Conservation (phyloP, 2,797 vertebrate species). For the Nasua narica region DNA sequence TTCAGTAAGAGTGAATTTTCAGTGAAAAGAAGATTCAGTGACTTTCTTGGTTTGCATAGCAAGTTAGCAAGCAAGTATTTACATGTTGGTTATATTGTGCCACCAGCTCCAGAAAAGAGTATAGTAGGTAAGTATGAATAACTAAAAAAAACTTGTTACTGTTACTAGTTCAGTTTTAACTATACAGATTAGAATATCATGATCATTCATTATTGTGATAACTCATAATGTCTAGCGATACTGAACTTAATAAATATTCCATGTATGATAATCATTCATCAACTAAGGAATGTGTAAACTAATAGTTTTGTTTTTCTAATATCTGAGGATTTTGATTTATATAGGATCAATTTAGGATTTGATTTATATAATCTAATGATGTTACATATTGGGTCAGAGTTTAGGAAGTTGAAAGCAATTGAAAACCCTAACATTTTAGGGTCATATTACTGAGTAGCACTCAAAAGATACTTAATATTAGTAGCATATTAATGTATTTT, state of each 20-base stretch:
- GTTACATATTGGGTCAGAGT: neutral
- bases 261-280: neutral
- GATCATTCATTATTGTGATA: neutral
- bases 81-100: slow-evolving; percentile 95
- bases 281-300: neutral
- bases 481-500: slow-evolving; percentile 21
- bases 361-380: neutral
- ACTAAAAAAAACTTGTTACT: neutral
- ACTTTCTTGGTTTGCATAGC: slow-evolving; percentile 96
- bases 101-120: slow-evolving; percentile 97
- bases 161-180: neutral
- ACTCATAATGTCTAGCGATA: neutral
- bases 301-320: slow-evolving; percentile 45
- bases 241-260: neutral
- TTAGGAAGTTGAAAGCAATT: slow-evolving; percentile 1
- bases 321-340: neutral
- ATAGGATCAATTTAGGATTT: neutral
- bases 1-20: slow-evolving; percentile 92
- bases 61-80: slow-evolving; percentile 96
- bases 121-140: slow-evolving; percentile 92
- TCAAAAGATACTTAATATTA: neutral
- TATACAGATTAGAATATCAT: neutral
- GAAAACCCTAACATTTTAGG: neutral
- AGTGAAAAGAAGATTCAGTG: slow-evolving; percentile 96
- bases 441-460: neutral